Conservation (phyloP, 2,888 invertebrate species). For the Pocota personata region DNA sequence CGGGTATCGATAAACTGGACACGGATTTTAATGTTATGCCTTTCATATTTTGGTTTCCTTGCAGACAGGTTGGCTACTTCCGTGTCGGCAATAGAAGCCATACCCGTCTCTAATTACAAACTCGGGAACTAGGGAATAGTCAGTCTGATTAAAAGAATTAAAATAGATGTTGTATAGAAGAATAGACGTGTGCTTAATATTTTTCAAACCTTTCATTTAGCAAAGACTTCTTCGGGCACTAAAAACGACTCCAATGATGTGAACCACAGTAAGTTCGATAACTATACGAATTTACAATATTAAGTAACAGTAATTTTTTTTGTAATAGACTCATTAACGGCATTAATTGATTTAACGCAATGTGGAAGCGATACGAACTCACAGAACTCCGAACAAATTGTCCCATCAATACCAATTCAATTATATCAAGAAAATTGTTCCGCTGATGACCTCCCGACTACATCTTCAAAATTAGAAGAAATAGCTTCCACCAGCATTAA, state of each 20-base stretch:
- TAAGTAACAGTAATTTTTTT: not conserved
- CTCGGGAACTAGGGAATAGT: no score
- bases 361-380: constrained; percentile 27
- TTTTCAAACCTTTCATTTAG: constrained; percentile 75
- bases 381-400: not conserved
- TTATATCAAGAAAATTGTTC: not conserved
- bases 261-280: constrained; percentile 15
- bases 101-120: no score
- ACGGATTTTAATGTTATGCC: no score
- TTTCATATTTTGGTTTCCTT: no score
- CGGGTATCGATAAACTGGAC: no score
- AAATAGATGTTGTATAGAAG: no score
- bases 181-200: not conserved
- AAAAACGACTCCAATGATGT: not conserved
- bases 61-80: no score
- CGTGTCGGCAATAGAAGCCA: no score
- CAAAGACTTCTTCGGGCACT: constrained; percentile 77
- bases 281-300: not conserved
- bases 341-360: constrained; percentile 47
- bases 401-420: not conserved
- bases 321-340: not conserved
- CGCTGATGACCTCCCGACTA: not conserved
- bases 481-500: not conserved
- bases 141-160: no score
- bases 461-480: not conserved